Base-by-base conservation (phyloP, 1,140 invertebrate species). In the Drosophila suzukii region DNA sequence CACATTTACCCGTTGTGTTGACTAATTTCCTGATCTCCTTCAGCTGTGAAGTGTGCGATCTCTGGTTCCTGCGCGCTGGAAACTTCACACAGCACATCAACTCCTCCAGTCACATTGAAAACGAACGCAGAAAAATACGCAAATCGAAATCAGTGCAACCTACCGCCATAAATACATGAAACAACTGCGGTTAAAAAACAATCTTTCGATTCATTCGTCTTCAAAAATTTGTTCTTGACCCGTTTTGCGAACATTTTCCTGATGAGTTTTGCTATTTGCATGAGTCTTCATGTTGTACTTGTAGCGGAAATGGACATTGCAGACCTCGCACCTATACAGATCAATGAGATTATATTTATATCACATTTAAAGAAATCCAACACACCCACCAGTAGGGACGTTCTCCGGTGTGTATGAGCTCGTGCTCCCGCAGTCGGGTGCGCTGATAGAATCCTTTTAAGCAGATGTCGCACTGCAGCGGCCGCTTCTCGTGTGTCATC, bases 51-150 rank as follows among this genome's bases (percentile, higher is more conserved):
- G 63, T 83, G 0, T 88, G 83, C 53, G 83, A 88, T 77, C 58
- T 88, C 8, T 88, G 83, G 83, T 88, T 88, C 11, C 47, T 88
- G 62, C 84, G 83, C 0, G 83, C 83, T 4, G 83, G 83, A 6
- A 88, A 88, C 65, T 72, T 89, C 20, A 66, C 84, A 0, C 83
- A 88, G 41, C 83, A 88, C 36, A 56, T 77, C 5, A 89, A 79
- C 36, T 88, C 83, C 12, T 63, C 60, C 8, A 88, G 86, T 61
- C 83, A 88, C 53, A 59, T 70, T 11, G 39, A 71, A 6, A 88
- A 89, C 27, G 84, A 65, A 11, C 67, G 80, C 0, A 38, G 61
- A 11, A 83, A 83, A 41, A 54, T 30, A 20, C 61, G 58, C 30
- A 86, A 79, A 51, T 41, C 30, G 4, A 73, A 61, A 46, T 3